Percentiles rank a stretch among this genome's conserved stretches.
Evolutionary conservation across 2,888 invertebrate species (phyloP).

Genomic region (Euproctis similis): DNA sequence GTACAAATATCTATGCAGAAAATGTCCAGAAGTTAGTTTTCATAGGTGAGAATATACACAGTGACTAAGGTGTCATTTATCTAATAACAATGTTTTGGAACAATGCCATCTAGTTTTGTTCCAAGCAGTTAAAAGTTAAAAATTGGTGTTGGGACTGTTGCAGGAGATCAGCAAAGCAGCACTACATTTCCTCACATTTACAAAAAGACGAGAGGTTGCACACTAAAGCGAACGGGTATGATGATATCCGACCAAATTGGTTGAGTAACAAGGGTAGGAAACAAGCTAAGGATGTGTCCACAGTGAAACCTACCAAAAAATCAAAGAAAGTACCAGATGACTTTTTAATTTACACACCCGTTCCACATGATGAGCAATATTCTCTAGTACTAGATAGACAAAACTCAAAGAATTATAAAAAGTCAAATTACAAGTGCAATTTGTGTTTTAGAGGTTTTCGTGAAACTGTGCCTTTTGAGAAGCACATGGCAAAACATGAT

Average conservation of each 20-base stretch:
- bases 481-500: conserved; percentile 65
- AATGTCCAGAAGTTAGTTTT: conserved; percentile 61
- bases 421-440: conserved; percentile 50
- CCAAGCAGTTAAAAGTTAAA: too few species aligned
- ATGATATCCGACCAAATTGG: conserved; percentile 41
- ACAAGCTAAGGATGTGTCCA: conserved; percentile 24
- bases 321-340: conserved; percentile 39
- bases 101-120: too few species aligned
- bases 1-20: conserved; percentile 63
- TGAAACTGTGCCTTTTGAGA: conserved; percentile 40
- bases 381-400: conserved; percentile 40
- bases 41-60: conserved; percentile 56
- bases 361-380: conserved; percentile 56
- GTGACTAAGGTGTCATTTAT: too few species aligned
- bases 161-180: conserved; percentile 57
- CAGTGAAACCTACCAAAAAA: conserved; percentile 29
- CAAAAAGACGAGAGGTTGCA: conserved; percentile 36
- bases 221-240: conserved; percentile 28
- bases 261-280: conserved; percentile 33
- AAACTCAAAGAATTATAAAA: conserved; percentile 47
- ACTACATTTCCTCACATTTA: conserved; percentile 49
- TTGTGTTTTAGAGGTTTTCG: conserved; percentile 56
- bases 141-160: too few species aligned
- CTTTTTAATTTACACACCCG: conserved; percentile 42
- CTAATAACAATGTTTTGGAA: too few species aligned